phyloP scores from a whole-genome alignment of 2,888 invertebrate species.

The Tipula vernalis region DNA sequence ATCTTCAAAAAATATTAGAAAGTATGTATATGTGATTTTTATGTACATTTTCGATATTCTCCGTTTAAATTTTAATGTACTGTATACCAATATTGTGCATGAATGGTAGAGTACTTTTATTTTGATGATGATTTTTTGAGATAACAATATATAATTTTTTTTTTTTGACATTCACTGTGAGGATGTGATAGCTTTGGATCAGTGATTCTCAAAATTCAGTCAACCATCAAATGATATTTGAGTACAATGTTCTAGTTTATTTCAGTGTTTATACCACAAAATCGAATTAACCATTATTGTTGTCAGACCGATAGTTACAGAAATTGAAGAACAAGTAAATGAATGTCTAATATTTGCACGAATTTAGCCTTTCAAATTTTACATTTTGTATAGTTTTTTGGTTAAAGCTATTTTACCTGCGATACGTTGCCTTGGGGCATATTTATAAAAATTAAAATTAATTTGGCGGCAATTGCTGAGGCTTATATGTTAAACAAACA shows the following conservation, averaged over 20 bases:
- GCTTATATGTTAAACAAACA: too few relatives aligned
- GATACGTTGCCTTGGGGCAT: too few relatives aligned
- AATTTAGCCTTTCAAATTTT: background rate
- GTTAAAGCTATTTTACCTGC: too few relatives aligned
- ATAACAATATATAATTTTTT: background rate
- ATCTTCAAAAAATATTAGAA: background rate
- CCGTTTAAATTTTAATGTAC: background rate
- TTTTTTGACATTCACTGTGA: background rate
- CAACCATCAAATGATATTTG: background rate
- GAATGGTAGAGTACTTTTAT: background rate
- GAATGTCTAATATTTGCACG: background rate
- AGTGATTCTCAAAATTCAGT: background rate
- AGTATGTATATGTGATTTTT: background rate
- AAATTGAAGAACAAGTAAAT: background rate
- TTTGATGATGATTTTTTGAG: background rate
- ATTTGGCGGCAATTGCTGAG: too few relatives aligned
- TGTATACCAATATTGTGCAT: background rate
- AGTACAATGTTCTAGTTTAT: background rate
- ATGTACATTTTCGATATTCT: background rate
- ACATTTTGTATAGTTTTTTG: too few relatives aligned
- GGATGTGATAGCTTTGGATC: background rate
- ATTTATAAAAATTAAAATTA: too few relatives aligned
- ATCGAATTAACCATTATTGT: background rate
- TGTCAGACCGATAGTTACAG: background rate
- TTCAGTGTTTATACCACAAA: background rate